Evolutionary conservation across 2,888 invertebrate species (phyloP), one percentile per base, ranked within the genome.

Genomic region (Agrochola circellaris): DNA sequence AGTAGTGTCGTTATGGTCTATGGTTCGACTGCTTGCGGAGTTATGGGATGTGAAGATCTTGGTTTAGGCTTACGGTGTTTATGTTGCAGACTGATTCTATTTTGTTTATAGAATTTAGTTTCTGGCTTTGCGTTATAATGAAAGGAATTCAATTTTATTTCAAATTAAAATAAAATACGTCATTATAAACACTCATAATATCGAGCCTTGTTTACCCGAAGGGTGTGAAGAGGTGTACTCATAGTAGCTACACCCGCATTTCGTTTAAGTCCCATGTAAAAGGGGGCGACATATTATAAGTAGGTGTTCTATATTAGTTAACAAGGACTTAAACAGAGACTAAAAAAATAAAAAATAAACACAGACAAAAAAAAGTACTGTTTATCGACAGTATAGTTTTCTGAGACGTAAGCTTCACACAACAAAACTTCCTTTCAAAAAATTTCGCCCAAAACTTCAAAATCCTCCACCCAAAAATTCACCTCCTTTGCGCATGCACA

Each of bases 1-100:
- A 64, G 69, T 26, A 1, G 17, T 2, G 34, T 82, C 82, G 83
- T 83, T 85, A 82, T 20, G 64, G 82, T 71, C 69, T 81, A 70
- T 61, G 54, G 61, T 85, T 82, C 73, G 85, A 74, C n/a, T 77
- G 64, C 26, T 48, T 48, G 15, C 0, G 4, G 51, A 82, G 58
- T 85, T 83, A 85, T 85, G 76, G 81, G 65, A 26, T 61, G 54
- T 56, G 51, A 56, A 67, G 45, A 48, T 58, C 69, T 79, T 42
- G 62, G 79, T 62, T 38, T 26, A 23, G 68, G 68, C 51, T 62
- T 67, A 45, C 45, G 34, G 26, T 65, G 81, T 71, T 71, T 70
- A 58, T n/a, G 58, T 4, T 64, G 30, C n/a, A 23, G 11, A 1
- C 17, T 58, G 45, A 6, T 15, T 13, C 51, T 42, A 26, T 71